Conservation (phyloP, 2,888 invertebrate species). For the Gastracanthus pulcherrimus region DNA sequence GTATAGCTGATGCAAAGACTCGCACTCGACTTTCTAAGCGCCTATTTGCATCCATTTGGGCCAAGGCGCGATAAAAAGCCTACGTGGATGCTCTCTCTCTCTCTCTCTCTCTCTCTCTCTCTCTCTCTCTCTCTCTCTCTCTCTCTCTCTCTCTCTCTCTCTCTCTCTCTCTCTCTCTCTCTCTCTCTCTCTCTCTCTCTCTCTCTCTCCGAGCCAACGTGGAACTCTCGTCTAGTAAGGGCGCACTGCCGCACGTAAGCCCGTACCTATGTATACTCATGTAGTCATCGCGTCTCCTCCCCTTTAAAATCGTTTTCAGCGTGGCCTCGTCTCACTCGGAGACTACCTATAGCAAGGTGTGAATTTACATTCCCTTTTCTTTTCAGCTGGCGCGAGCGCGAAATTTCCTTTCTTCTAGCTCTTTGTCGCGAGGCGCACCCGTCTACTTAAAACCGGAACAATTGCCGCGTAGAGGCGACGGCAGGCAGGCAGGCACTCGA, state of each 20-base stretch:
- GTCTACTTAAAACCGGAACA: slow-evolving; percentile 24
- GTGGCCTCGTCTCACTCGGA: background rate
- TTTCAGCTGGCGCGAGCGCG: background rate
- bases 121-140: no score
- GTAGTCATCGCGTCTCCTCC: background rate
- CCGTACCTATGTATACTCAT: background rate
- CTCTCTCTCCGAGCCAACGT: no score
- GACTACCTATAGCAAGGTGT: background rate
- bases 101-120: no score
- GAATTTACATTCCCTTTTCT: slow-evolving; percentile 21
- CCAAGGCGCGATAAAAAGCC: background rate
- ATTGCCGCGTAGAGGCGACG: background rate
- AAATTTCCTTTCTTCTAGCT: background rate
- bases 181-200: no score
- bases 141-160: no score
- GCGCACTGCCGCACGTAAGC: background rate
- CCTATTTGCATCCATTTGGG: slow-evolving; percentile 24
- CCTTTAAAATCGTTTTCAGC: slow-evolving; percentile 15
- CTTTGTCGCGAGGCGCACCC: slow-evolving; percentile 17
- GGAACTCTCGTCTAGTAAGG: background rate
- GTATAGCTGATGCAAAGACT: background rate
- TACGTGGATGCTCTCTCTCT: no score
- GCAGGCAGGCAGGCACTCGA: no score
- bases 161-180: no score
- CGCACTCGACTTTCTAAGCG: background rate